These are phyloP conservation scores for Zingel zingel DNA, from an alignment of 2,113 vertebrate species.

Conservation along the genomic window DNA sequence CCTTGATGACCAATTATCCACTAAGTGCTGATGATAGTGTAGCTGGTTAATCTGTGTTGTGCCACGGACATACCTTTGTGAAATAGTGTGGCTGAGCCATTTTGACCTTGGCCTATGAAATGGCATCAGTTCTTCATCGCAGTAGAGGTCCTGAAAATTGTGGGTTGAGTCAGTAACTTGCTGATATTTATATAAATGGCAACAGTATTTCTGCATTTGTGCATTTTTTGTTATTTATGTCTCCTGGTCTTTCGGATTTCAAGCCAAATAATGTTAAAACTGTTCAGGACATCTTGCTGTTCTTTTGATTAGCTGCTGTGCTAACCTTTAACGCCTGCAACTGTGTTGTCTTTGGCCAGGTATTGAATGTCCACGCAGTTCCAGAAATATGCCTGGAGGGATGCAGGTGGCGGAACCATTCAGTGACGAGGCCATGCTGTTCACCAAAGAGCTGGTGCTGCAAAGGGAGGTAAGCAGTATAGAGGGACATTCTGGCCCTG, in stretches of 20 bases:
- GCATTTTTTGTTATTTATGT: background rate
- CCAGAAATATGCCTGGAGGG: slow-evolving; percentile 90
- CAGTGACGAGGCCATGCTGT: slow-evolving; percentile 94
- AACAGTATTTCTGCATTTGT: background rate
- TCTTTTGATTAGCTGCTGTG: slow-evolving; percentile 37
- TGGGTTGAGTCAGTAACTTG: background rate
- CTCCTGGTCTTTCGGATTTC: background rate
- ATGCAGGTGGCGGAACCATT: slow-evolving; percentile 94
- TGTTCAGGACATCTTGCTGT: background rate
- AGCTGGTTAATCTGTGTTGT: background rate
- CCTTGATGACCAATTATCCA: slow-evolving; percentile 38
- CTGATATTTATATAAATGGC: background rate
- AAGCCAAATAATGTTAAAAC: background rate
- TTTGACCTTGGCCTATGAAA: slow-evolving; percentile 18
- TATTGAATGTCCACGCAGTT: slow-evolving; percentile 95
- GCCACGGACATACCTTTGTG: slow-evolving; percentile 6
- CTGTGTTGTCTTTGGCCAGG: slow-evolving; percentile 81
- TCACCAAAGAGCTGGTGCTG: slow-evolving; percentile 97
- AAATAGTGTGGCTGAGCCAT: background rate
- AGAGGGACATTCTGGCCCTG: background rate
- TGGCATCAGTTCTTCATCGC: background rate
- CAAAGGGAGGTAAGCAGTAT: slow-evolving; percentile 92
- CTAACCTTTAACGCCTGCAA: slow-evolving; percentile 30
- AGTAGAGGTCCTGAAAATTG: background rate
- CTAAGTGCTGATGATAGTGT: slow-evolving; percentile 9